These are phyloP conservation scores for Euura lappo DNA, from an alignment of 1,140 invertebrate species.

Conservation along the genomic window DNA sequence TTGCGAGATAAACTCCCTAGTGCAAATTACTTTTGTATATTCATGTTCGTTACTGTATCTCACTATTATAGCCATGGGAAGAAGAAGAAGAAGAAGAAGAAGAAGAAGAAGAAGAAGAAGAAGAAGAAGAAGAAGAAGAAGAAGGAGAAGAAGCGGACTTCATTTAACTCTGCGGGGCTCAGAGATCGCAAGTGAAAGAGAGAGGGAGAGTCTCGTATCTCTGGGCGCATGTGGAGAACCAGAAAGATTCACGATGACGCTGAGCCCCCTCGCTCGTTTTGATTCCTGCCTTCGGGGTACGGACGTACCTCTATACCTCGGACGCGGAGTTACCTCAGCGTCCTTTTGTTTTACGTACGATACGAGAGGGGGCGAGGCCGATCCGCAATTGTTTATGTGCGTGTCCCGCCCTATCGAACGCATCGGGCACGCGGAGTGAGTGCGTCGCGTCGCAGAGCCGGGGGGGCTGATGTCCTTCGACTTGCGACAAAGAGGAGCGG, in stretches of 20 bases:
- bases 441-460: background rate
- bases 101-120: too few species aligned
- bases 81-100: too few species aligned
- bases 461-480: background rate
- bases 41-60: too few species aligned
- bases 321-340: background rate
- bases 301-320: background rate
- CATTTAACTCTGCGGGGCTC: too few species aligned
- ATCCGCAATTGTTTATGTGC: slow-evolving; percentile 58
- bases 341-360: slow-evolving; percentile 49
- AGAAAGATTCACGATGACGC: slow-evolving; percentile 11
- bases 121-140: too few species aligned
- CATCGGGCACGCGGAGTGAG: slow-evolving; percentile 49
- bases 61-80: too few species aligned
- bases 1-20: too few species aligned
- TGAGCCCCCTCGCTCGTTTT: background rate
- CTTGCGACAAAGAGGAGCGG: background rate
- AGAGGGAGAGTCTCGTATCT: background rate
- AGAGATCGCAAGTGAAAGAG: background rate
- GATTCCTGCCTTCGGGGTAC: slow-evolving; percentile 12
- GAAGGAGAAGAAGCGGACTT: too few species aligned
- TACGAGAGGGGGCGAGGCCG: slow-evolving; percentile 54
- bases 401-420: slow-evolving; percentile 57
- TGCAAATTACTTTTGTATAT: too few species aligned
- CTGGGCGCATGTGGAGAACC: background rate